Evolutionary conservation across 2,797 vertebrate species (phyloP).

Genomic region (Thamnophis elegans): DNA sequence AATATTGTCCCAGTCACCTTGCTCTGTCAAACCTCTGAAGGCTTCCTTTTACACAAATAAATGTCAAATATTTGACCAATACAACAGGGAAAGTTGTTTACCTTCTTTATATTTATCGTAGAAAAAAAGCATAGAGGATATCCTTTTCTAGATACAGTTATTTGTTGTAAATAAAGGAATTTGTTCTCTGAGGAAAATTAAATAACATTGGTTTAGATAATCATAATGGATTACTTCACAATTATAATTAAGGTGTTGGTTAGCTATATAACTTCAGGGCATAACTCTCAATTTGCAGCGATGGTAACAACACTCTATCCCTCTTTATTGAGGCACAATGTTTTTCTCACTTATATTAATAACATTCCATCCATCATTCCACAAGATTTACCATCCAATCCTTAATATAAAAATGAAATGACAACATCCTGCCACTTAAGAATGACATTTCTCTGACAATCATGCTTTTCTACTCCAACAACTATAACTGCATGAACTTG

Average conservation of each 20-base stretch:
- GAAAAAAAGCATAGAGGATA: neutral
- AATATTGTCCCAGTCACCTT: neutral
- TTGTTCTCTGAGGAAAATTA: neutral
- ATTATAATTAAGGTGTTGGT: neutral
- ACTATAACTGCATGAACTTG: neutral
- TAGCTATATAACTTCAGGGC: neutral
- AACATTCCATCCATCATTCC: neutral
- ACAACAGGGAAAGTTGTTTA: neutral
- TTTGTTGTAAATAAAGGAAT: neutral
- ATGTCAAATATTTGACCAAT: neutral
- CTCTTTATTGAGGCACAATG: neutral
- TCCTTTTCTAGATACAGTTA: neutral
- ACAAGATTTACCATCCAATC: neutral
- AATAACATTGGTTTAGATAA: neutral
- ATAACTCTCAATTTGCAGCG: neutral
- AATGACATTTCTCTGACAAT: constrained; percentile 1
- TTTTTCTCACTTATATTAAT: rapidly evolving
- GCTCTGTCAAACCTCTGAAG: neutral
- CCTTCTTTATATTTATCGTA: neutral
- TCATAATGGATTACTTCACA: neutral
- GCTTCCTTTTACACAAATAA: neutral
- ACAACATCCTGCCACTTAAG: neutral
- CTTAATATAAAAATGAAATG: neutral
- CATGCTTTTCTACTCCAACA: neutral
- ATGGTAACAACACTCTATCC: neutral